Evolutionary conservation across 2,888 invertebrate genomes (phyloP).

Genomic region (Reticulitermes lucifugus): DNA sequence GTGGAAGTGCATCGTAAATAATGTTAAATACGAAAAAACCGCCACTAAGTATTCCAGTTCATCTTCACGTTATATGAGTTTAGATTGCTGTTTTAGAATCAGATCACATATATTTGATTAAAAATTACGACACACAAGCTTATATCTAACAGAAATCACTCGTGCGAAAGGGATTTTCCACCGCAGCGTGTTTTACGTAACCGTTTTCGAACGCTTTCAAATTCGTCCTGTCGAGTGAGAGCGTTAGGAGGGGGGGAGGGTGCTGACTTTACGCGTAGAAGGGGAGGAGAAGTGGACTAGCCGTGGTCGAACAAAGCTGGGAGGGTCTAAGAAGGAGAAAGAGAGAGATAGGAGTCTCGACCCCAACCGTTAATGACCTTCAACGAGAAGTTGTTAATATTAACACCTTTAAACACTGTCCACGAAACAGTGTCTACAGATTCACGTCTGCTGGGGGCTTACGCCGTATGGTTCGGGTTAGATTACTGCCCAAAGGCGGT

Average conservation of each 20-base stretch:
- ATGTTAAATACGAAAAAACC: no score
- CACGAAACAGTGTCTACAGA: background rate
- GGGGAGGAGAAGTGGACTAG: slow-evolving; percentile 48
- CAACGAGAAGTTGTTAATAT: background rate
- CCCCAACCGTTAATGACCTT: slow-evolving; percentile 43
- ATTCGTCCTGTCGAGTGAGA: slow-evolving; percentile 33
- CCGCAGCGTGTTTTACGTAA: slow-evolving; percentile 22
- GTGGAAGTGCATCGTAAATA: no score
- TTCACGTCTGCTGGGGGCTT: no score
- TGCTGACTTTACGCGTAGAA: background rate
- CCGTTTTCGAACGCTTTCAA: slow-evolving; percentile 39
- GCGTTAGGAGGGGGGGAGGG: background rate
- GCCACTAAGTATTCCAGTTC: no score
- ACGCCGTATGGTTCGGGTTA: no score
- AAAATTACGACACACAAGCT: no score
- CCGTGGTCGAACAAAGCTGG: slow-evolving; percentile 42
- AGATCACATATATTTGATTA: no score
- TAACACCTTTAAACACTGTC: background rate
- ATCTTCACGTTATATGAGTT: no score
- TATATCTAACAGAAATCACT: no score
- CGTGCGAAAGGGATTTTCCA: background rate
- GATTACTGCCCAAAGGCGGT: no score
- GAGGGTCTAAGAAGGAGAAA: slow-evolving; percentile 51
- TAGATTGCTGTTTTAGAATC: no score
- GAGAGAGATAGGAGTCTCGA: slow-evolving; percentile 42